Base-by-base conservation (phyloP, 2,888 invertebrate genomes). In the Deilephila elpenor region DNA sequence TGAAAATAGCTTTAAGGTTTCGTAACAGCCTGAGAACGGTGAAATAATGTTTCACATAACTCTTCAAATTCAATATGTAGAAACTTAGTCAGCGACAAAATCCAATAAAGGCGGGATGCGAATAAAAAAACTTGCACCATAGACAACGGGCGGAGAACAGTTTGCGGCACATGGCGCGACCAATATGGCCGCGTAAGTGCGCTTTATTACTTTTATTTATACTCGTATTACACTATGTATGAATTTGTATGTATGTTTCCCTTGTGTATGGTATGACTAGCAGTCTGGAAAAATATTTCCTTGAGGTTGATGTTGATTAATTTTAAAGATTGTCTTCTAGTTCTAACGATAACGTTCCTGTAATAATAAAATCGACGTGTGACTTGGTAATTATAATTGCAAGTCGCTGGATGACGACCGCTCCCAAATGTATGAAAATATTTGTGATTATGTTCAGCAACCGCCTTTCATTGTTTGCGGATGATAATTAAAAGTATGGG, bases 51-150 rank as follows among this genome's bases (percentile, higher is more conserved):
- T 67, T 67, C 67, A 67, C 67, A 67, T 67, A 67, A 51, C 67
- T 67, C 67, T 67, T 51, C 67, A 67, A 67, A 51, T 67, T 51
- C 67, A 67, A 67, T 67, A 67, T 67, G 67, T 67, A 67, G 67
- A 67, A 67, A 67, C 67, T 67, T 67, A 67, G 67, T 67, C 67
- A 67, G 67, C 67, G 67, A 67, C 75, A 75, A 73, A 81, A 81
- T 80, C 82, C 82, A 86, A 86, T 86, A 86, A 79, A 79, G 77
- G 75, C 77, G 73, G 71, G 78, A 75, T 73, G 70, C 37, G 17
- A 73, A 80, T 82, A 82, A 82, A 84, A 82, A 83, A 85, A 84
- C 81, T 80, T 84, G 83, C 79, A 82, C 83, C 86, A 84, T 83
- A 85, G 84, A 84, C 80, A 84, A 86, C 79, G 75, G 76, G 76